phyloP scores from a whole-genome alignment of 1,140 invertebrate species.

The Drosophila trapezifrons region DNA sequence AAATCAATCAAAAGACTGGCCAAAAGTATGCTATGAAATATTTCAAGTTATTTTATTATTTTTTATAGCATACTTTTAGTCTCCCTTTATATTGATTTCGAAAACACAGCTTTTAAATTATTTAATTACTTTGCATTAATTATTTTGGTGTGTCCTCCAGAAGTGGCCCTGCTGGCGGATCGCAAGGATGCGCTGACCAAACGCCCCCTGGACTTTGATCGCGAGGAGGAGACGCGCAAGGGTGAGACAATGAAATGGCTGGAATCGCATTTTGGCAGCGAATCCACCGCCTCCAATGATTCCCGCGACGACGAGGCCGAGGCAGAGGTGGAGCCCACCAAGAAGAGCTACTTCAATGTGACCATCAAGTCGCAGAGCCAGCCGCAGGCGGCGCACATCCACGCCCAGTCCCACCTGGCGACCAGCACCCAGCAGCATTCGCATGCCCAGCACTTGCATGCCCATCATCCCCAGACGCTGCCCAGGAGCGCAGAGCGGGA shows the following conservation, averaged over 20 bases:
- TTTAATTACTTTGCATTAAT: neutral
- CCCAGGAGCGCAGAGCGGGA: slow-evolving; percentile 56
- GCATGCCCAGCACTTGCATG: slow-evolving; percentile 22
- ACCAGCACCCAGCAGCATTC: slow-evolving; percentile 26
- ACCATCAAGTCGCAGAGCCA: slow-evolving; percentile 89
- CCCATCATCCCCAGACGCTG: slow-evolving; percentile 59
- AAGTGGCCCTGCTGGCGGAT: slow-evolving; percentile 85
- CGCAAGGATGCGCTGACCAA: slow-evolving; percentile 92
- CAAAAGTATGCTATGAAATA: no score
- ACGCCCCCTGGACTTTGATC: slow-evolving; percentile 91
- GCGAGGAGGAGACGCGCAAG: slow-evolving; percentile 94
- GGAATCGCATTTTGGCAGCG: slow-evolving; percentile 95
- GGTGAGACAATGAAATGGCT: slow-evolving; percentile 95
- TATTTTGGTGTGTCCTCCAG: slow-evolving; percentile 48
- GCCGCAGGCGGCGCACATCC: slow-evolving; percentile 43
- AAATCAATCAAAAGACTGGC: no score
- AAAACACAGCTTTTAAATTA: neutral
- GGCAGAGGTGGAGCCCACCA: slow-evolving; percentile 86
- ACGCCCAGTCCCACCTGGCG: slow-evolving; percentile 37
- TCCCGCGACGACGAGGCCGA: slow-evolving; percentile 85
- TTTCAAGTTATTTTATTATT: no score
- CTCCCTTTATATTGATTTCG: no score
- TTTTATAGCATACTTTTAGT: no score
- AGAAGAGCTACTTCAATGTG: slow-evolving; percentile 90
- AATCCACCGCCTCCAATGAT: slow-evolving; percentile 90